Base-by-base conservation (phyloP, 2,888 invertebrate genomes). In the Metacarcinus magister region DNA sequence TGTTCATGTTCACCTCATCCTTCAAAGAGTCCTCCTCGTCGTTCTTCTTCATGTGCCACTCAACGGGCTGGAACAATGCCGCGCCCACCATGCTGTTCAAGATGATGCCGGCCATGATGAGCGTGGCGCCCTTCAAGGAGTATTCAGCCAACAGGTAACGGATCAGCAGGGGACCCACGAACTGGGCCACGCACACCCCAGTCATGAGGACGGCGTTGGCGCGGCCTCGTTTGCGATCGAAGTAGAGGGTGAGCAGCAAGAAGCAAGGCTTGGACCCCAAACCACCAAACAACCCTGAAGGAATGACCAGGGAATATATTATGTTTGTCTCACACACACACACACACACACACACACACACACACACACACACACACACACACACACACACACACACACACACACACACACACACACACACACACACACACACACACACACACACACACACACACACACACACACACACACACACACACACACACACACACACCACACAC, bases 181-280 rank as follows among this genome's bases (percentile, higher is more conserved):
- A 90, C n/a, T 96, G 94, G 2, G 94, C 95, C 19, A n/a, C 16
- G 44, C 94, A 91, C 16, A 94, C 89, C 23, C 95, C 95, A 5
- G 91, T 75, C 95, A 96, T 96, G 90, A 96, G n/a, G 48, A 96
- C 7, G 23, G 94, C 95, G 16, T 82, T 90, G 75, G 95, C 95
- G 19, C 87, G 93, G n/a, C 95, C 95, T 3, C 95, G 67, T 44
- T 60, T 54, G n/a, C 67, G 54, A 7, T 96, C 94, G 43, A 96
- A 96, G 91, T 96, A 96, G 39, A 32, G 13, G 7, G 94, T 43
- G 48, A 94, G 54, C 3, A 94, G 92, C 32, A 96, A 43, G 94
- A 75, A 96, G 32, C 94, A 94, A 28, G 94, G 93, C 46, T 89
- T 96, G 28, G 89, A 60, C 0, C 39, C 95, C 23, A 94, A 39